Evolutionary conservation across 2,888 invertebrate species (phyloP).

Genomic region (Pteria penguin): DNA sequence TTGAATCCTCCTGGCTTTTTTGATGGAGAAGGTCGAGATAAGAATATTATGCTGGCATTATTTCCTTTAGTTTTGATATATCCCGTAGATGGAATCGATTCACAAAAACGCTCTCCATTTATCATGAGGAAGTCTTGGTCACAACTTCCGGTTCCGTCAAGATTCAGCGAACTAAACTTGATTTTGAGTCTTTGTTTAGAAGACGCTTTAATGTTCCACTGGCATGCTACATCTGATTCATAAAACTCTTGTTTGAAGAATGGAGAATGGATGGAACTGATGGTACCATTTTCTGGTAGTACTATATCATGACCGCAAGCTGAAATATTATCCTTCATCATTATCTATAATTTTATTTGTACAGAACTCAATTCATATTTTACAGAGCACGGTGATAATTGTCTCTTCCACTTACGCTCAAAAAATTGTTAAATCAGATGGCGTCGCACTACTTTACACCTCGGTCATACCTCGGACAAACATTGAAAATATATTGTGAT

Average conservation of each 20-base stretch:
- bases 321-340: no score
- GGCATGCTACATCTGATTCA: slow-evolving; percentile 49
- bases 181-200: slow-evolving; percentile 44
- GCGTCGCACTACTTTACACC: no score
- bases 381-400: no score
- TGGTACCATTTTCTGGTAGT: slow-evolving; percentile 36
- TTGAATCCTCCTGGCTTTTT: slow-evolving; percentile 47
- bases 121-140: slow-evolving; percentile 38
- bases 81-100: slow-evolving; percentile 5
- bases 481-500: no score
- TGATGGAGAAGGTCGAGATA: slow-evolving; percentile 33
- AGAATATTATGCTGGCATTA: slow-evolving; percentile 39
- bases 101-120: slow-evolving; percentile 36
- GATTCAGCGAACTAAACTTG: slow-evolving; percentile 31
- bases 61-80: slow-evolving; percentile 20
- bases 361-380: no score
- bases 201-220: slow-evolving; percentile 44
- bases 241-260: slow-evolving; percentile 43
- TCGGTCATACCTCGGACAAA: no score
- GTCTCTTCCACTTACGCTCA: no score
- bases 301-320: slow-evolving; percentile 47
- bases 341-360: no score
- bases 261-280: slow-evolving; percentile 44
- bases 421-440: no score
- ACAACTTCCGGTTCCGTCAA: slow-evolving; percentile 32